Conservation (phyloP, 2,797 vertebrate genomes). For the Sebastes diaconus region DNA sequence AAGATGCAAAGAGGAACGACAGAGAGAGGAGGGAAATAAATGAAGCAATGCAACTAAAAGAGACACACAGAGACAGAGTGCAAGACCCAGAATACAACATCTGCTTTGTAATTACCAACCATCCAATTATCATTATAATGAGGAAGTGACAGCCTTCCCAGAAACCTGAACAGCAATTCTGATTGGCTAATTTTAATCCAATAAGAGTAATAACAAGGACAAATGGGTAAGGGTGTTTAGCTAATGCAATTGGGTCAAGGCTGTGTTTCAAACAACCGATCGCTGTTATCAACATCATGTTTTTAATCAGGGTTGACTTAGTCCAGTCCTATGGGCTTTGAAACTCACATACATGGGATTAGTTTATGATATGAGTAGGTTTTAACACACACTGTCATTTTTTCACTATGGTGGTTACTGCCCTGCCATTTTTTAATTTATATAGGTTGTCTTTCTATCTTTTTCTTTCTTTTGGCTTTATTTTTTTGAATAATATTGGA, state of each 20-base stretch:
- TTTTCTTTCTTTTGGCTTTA: neutral
- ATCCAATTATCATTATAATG: slow-evolving; percentile 80
- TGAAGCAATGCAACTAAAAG: slow-evolving; percentile 21
- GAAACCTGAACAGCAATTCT: slow-evolving; percentile 55
- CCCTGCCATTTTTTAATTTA: too few species aligned
- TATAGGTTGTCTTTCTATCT: too few species aligned
- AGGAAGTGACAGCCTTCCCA: slow-evolving; percentile 75
- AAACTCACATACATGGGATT: neutral
- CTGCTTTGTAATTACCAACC: slow-evolving; percentile 80
- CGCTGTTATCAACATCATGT: slow-evolving; percentile 22
- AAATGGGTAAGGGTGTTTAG: slow-evolving; percentile 63
- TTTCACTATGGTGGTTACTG: too few species aligned
- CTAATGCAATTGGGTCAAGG: slow-evolving; percentile 62
- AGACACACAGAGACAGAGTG: neutral
- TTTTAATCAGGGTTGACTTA: slow-evolving; percentile 5
- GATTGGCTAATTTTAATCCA: slow-evolving; percentile 67
- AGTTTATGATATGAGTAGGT: neutral
- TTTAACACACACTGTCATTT: neutral
- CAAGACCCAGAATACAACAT: slow-evolving; percentile 59
- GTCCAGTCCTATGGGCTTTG: neutral
- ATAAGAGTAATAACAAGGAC: slow-evolving; percentile 66
- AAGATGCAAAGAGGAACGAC: neutral
- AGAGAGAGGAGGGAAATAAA: slow-evolving; percentile 20
- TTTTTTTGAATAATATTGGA: neutral
- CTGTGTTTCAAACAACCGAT: slow-evolving; percentile 31